Evolutionary conservation across 2,888 invertebrate genomes (phyloP), one percentile per base, ranked within the genome.

Genomic region (Drosophila putrida): DNA sequence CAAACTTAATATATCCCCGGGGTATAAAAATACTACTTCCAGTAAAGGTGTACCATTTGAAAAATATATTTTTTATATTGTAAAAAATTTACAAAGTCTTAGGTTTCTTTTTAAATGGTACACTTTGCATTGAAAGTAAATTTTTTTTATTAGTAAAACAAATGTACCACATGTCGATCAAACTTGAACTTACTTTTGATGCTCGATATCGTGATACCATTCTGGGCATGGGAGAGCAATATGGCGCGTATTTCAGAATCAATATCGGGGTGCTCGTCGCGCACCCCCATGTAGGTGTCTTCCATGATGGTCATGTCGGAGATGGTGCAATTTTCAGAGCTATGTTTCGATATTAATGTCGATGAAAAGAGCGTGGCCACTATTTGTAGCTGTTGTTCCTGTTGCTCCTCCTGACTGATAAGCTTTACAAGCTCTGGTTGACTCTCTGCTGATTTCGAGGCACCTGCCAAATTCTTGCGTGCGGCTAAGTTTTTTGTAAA

Each of bases 141-240:
- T n/a, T n/a, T n/a, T n/a, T 31, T 31, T 31, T 31, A 4, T 4
- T 31, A 31, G n/a, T n/a, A n/a, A n/a, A n/a, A n/a, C n/a, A n/a
- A n/a, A 20, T 20, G 20, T 20, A 20, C 20, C 1, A 1, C 20
- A 20, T 20, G 20, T 31, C 31, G 31, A 9, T 31, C 31, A 8
- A 31, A 31, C 9, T 31, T 31, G 8, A 2, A 31, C 82, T 84
- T 86, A 92, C 92, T 85, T 66, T 88, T 88, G 55, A 92, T 91
- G 57, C 89, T 85, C 61, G 90, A 75, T 78, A 92, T 92, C 64
- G 92, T 92, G 54, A 91, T 87, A 15, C 92, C 92, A 62, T 90
- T 84, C 71, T 91, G 90, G 68, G 92, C 91, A 80, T 90, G 89
- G 64, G 90, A 65, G 55, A 90, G 76, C 55, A 92, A 75, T 73